Evolutionary conservation across 2,888 invertebrate species (phyloP).

Genomic region (Gnatocerus cornutus): DNA sequence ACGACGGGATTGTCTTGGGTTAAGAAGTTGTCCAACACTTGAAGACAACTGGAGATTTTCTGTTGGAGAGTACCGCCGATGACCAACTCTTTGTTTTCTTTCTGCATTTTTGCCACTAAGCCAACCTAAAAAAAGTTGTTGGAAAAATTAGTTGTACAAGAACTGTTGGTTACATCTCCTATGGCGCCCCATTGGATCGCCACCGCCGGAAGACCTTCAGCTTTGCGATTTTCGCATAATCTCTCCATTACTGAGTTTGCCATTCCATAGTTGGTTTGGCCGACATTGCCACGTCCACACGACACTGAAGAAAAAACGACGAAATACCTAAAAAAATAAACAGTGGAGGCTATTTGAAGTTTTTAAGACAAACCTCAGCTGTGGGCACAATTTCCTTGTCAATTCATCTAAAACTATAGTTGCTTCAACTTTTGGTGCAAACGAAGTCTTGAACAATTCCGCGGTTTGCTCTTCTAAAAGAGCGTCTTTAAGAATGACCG

Average conservation of each 20-base stretch:
- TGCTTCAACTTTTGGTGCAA: conserved; percentile 84
- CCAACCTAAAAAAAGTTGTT: conserved; percentile 75
- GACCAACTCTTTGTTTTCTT: conserved; percentile 68
- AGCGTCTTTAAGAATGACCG: conserved; percentile 83
- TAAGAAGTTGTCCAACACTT: conserved; percentile 80
- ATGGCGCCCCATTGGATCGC: conserved; percentile 96
- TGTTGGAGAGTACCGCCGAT: conserved; percentile 80
- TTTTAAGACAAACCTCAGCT: conserved; percentile 15
- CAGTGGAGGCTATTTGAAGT: not conserved
- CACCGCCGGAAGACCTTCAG: conserved; percentile 82
- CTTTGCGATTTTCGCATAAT: conserved; percentile 83
- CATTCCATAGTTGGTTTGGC: conserved; percentile 93
- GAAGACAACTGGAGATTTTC: conserved; percentile 77
- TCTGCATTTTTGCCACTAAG: conserved; percentile 77
- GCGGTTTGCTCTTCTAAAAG: conserved; percentile 83
- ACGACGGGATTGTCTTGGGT: conserved; percentile 79
- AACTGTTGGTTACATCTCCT: conserved; percentile 78
- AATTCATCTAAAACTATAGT: conserved; percentile 82
- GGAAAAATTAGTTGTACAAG: too few species aligned
- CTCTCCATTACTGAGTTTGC: conserved; percentile 94
- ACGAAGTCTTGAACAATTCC: conserved; percentile 79
- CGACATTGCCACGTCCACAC: conserved; percentile 93
- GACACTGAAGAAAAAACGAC: conserved; percentile 94
- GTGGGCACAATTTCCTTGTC: conserved; percentile 20
- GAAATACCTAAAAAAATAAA: conserved; percentile 79